Evolutionary conservation across 1,140 invertebrate species (phyloP).

Genomic region (Ostrea edulis): DNA sequence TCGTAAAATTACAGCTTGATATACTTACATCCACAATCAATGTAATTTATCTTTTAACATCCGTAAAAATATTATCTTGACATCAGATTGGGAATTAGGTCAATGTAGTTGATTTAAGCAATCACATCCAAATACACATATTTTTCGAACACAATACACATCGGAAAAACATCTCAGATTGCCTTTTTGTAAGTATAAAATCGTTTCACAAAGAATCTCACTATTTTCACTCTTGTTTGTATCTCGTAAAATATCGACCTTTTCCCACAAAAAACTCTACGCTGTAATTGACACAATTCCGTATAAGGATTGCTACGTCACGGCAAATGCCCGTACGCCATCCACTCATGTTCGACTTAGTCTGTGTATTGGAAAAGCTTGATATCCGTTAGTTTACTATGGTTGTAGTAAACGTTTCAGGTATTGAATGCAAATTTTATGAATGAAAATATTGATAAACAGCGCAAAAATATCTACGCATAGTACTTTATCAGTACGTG

Average conservation of each 20-base stretch:
- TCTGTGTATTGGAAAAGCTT: conserved; percentile 35
- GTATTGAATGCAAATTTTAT: conserved; percentile 35
- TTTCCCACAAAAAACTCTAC: conserved; percentile 38
- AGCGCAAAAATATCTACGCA: background rate
- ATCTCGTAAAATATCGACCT: conserved; percentile 34
- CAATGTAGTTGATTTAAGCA: conserved; percentile 25
- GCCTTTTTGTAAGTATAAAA: background rate
- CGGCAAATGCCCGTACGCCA: conserved; percentile 19
- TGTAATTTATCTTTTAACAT: background rate
- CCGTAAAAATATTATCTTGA: conserved; percentile 25
- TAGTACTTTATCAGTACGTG: background rate
- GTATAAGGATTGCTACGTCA: conserved; percentile 36
- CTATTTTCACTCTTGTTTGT: conserved; percentile 31
- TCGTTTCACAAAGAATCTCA: background rate
- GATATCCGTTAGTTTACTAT: background rate
- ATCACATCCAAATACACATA: conserved; percentile 8
- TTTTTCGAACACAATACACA: background rate
- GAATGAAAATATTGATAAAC: conserved; percentile 12
- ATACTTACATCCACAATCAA: conserved; percentile 27
- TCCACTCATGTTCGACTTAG: conserved; percentile 31
- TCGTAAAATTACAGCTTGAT: background rate
- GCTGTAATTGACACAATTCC: conserved; percentile 36
- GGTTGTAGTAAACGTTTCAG: background rate
- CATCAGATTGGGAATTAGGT: conserved; percentile 26
- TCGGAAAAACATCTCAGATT: background rate